These are phyloP conservation scores for Chrysomela aeneicollis DNA, from an alignment of 2,888 invertebrate species.

Conservation along the genomic window DNA sequence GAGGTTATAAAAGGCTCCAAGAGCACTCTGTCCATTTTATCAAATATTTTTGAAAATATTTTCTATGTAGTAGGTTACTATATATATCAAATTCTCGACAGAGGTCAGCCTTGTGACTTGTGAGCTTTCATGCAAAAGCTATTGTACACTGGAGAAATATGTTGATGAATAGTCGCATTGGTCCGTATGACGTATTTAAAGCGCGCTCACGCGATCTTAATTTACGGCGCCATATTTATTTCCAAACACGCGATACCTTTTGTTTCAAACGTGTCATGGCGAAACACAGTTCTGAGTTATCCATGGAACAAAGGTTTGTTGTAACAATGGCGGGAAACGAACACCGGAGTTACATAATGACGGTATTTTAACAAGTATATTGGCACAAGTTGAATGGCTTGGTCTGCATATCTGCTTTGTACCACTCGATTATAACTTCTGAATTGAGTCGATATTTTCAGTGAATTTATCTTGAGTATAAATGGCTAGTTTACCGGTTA, in stretches of 20 bases:
- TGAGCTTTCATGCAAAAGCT: neutral
- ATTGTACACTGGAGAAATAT: constrained; percentile 34
- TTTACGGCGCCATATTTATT: constrained; percentile 63
- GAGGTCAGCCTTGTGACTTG: neutral
- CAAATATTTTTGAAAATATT: too few species aligned
- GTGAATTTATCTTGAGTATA: too few species aligned
- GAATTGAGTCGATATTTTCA: too few species aligned
- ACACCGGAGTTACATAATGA: constrained; percentile 32
- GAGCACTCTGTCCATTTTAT: too few species aligned
- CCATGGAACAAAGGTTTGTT: constrained; percentile 52
- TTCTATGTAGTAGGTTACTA: too few species aligned
- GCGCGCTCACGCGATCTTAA: constrained; percentile 62
- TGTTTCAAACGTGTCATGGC: constrained; percentile 62
- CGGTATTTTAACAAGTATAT: constrained; percentile 25
- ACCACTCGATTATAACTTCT: too few species aligned
- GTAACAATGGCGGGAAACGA: constrained; percentile 47
- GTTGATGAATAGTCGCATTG: constrained; percentile 30
- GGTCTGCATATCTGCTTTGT: too few species aligned
- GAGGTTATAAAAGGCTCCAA: too few species aligned
- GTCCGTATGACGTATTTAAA: constrained; percentile 56
- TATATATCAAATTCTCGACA: neutral
- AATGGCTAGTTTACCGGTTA: too few species aligned
- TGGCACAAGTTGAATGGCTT: neutral
- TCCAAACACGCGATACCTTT: constrained; percentile 61
- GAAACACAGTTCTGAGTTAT: constrained; percentile 54